Percentiles rank a stretch among this genome's conserved stretches.
phyloP scores from a whole-genome alignment of 2,113 vertebrate species.

The Tragelaphus imberbis region DNA sequence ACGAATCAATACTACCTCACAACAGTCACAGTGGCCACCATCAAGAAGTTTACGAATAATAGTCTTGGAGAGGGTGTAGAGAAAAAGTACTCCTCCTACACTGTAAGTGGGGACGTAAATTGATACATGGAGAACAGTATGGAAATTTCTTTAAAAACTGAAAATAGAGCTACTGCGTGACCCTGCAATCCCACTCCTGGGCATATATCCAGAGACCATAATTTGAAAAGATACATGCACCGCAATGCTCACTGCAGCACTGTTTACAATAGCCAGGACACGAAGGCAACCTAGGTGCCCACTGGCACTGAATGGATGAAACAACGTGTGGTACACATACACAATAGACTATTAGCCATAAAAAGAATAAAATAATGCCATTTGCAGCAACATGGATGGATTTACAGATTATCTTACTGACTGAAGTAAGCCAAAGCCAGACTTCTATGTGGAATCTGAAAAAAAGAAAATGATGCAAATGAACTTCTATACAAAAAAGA shows the following conservation, averaged over 20 bases:
- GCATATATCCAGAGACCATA: neutral
- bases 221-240: neutral
- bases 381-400: neutral
- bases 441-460: neutral
- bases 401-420: neutral
- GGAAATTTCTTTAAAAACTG: neutral
- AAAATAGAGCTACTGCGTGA: neutral
- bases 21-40: neutral
- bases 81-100: neutral
- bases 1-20: neutral
- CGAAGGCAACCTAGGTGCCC: neutral
- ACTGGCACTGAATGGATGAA: neutral
- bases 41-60: neutral
- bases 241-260: neutral
- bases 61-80: neutral
- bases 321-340: neutral
- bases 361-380: neutral
- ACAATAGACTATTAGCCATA: neutral
- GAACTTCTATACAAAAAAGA: neutral
- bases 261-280: no score
- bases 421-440: neutral
- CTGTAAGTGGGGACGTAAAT: neutral
- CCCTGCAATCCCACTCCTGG: neutral
- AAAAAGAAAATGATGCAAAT: neutral
- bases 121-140: neutral